Evolutionary conservation across 2,797 vertebrate genomes (phyloP), one percentile per base, ranked within the genome.

Genomic region (Hippocampus kuda): DNA sequence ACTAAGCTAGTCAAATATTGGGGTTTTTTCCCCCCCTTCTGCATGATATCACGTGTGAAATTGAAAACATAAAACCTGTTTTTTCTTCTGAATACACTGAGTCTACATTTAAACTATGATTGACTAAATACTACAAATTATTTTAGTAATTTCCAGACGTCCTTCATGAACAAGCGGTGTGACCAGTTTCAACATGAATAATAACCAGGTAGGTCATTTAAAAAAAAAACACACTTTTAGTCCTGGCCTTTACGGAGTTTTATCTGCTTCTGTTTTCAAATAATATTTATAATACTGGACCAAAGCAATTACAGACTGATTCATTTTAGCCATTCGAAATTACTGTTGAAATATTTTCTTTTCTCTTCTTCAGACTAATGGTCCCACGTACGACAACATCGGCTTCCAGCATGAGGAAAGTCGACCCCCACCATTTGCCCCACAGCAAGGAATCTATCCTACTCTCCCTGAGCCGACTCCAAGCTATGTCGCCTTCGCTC

Each of bases 401-500:
- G 85, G 75, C 7, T 91, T 89, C 70, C 78, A 79, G 26, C 41
- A 76, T 8, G 84, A 84, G 1, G 77, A 84, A 1, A 66, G 41
- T 1, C 75, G 71, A 68, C 78, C 81, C 0, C 77, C 79, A 41
- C 44, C 86, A 0, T 77, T 44, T 4, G 3, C 18, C 34, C 59
- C 69, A 0, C 49, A 69, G 7, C 15, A 38, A 3, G 12, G 30
- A 15, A 0, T 72, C 0, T 71, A 86, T 76, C 82, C 79, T 1
- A 0, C 11, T 8, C 1, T 74, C 11, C 74, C 79, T 1, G 75
- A 53, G 2, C 11, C 56, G 5, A 69, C 44, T 30, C 79, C 75
- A 1, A 57, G 30, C 71, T 71, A 83, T 30, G 53, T 66, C 0
- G 34, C 68, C 11, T 51, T 72, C 1, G 0, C 49, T n/a, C 56